phyloP scores from a whole-genome alignment of 2,888 invertebrate species.

The Nymphalis c-album region DNA sequence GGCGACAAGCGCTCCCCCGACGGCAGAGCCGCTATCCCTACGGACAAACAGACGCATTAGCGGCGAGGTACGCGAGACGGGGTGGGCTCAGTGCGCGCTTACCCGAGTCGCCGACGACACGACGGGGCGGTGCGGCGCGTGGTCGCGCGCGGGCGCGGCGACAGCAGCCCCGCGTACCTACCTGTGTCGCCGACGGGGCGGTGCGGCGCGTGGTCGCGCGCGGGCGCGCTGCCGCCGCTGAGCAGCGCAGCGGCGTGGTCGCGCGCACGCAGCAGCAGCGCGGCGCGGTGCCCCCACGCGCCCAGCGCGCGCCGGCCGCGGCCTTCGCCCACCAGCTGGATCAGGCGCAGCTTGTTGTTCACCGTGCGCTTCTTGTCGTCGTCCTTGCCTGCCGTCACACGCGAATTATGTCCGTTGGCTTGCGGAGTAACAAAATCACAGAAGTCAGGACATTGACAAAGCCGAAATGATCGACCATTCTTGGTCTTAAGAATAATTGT shows the following conservation, averaged over 20 bases:
- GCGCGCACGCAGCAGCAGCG: conserved; percentile 88
- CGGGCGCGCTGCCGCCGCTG: conserved; percentile 76
- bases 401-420: no score
- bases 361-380: conserved; percentile 81
- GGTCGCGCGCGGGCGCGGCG: neutral
- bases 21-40: conserved; percentile 87
- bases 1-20: conserved; percentile 88
- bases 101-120: neutral
- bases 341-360: conserved; percentile 86
- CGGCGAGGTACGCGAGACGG: neutral
- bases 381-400: conserved; percentile 59
- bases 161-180: conserved; percentile 2
- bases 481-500: no score
- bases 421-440: no score
- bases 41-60: neutral
- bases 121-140: neutral
- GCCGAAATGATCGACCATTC: no score
- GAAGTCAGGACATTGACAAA: no score
- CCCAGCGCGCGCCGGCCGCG: conserved; percentile 89
- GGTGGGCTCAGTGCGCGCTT: neutral
- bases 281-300: conserved; percentile 88
- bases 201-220: conserved; percentile 50
- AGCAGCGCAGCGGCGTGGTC: conserved; percentile 91
- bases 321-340: conserved; percentile 88
- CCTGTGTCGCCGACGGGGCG: conserved; percentile 43